Evolutionary conservation across 2,888 invertebrate genomes (phyloP).

Genomic region (Eristalis arbustorum): DNA sequence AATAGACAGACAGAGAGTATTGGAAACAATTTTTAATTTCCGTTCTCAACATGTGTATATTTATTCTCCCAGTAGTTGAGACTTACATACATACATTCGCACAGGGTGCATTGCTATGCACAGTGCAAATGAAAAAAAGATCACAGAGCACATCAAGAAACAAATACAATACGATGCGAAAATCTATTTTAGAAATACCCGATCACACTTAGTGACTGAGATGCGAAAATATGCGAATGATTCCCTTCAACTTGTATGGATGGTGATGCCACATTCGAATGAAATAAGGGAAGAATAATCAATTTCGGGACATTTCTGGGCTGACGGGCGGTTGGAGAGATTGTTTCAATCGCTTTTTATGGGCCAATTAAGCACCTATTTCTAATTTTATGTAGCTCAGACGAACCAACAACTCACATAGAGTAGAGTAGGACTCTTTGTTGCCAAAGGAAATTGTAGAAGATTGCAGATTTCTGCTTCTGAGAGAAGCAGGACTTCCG

Average conservation of each 20-base stretch:
- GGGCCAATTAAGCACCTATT: too few relatives aligned
- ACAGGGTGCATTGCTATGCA: conserved; percentile 38
- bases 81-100: neutral
- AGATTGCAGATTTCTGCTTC: too few relatives aligned
- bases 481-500: too few relatives aligned
- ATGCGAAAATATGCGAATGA: conserved; percentile 2
- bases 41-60: conserved; percentile 29
- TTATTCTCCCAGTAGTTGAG: conserved; percentile 14
- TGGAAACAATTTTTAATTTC: conserved; percentile 45
- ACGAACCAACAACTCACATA: too few relatives aligned
- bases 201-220: conserved; percentile 41
- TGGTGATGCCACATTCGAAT: conserved; percentile 1
- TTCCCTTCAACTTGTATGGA: neutral
- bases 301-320: neutral
- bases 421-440: too few relatives aligned
- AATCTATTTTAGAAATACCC: conserved; percentile 54
- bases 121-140: conserved; percentile 24
- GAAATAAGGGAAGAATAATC: neutral
- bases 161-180: neutral
- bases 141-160: neutral
- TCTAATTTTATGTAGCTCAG: too few relatives aligned
- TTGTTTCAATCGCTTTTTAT: neutral
- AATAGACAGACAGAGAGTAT: conserved; percentile 8
- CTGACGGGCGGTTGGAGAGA: too few relatives aligned
- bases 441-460: too few relatives aligned